A percentile compares a stretch with the other conserved stretches of the same genome.
Evolutionary conservation across 2,113 vertebrate species (phyloP).

Genomic region (Lynx canadensis): DNA sequence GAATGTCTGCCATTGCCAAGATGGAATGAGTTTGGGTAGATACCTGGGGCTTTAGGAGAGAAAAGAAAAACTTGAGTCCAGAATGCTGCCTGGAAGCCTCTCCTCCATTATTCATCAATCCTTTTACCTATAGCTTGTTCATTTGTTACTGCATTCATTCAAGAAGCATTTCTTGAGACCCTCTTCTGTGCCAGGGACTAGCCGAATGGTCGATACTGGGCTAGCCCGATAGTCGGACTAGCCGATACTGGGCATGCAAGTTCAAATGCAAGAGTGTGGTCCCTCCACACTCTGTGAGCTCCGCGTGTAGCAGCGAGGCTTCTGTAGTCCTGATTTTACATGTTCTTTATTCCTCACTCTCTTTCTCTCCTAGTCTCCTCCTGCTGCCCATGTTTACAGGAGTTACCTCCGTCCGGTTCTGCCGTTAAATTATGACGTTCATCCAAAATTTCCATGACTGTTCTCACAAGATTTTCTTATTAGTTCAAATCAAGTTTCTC

Average conservation of each 20-base stretch:
- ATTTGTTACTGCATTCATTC: constrained; percentile 50
- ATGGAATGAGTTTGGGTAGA: constrained; percentile 39
- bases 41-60: constrained; percentile 43
- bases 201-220: not conserved
- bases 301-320: not conserved
- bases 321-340: not conserved
- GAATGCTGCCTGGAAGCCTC: not conserved
- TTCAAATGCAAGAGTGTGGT: constrained; percentile 35
- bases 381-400: not conserved
- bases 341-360: constrained; percentile 11
- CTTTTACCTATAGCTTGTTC: constrained; percentile 5
- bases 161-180: constrained; percentile 34
- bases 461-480: not conserved
- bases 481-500: constrained; percentile 3
- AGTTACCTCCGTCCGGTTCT: constrained; percentile 15
- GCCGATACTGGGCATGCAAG: not conserved
- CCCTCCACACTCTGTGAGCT: not conserved
- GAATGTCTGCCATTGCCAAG: constrained; percentile 24
- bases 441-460: not conserved
- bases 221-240: too few relatives aligned
- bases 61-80: constrained; percentile 44
- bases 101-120: constrained; percentile 8
- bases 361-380: constrained; percentile 16
- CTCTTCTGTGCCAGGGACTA: not conserved
- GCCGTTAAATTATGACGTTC: not conserved